Evolutionary conservation across 2,113 vertebrate species (phyloP).

Genomic region (Heptranchias perlo): DNA sequence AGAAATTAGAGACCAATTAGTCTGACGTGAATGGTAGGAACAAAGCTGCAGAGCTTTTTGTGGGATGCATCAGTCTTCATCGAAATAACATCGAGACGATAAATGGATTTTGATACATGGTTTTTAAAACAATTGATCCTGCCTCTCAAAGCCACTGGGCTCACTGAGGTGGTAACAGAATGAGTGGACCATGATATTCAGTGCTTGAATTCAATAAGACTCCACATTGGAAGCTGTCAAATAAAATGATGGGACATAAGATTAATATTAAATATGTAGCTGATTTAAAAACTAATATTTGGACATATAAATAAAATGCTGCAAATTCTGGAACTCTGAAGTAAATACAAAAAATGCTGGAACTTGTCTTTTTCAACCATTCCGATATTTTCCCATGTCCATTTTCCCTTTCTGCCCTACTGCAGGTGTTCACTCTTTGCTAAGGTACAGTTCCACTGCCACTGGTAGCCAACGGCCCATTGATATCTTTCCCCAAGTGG

Average conservation of each 20-base stretch:
- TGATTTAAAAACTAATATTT: not conserved
- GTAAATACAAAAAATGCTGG: not conserved
- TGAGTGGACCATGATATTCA: not conserved
- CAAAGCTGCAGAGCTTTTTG: not conserved
- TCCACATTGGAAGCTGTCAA: not conserved
- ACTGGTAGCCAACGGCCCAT: not conserved
- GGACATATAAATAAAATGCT: not conserved
- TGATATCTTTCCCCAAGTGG: not conserved
- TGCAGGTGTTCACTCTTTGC: not conserved
- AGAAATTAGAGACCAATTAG: slow-evolving; percentile 9
- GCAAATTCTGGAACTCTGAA: not conserved
- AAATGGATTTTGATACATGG: not conserved
- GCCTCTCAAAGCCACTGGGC: not conserved
- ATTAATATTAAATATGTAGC: not conserved
- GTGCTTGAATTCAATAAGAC: not conserved
- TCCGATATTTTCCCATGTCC: not conserved
- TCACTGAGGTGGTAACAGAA: not conserved
- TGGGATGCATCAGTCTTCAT: not conserved
- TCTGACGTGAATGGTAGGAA: not conserved
- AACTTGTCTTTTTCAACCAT: not conserved
- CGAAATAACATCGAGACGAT: not conserved
- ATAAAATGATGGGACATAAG: not conserved
- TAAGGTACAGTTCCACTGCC: not conserved
- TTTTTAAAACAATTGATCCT: not conserved
- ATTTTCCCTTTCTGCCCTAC: not conserved